Percentiles rank a stretch among this genome's conserved stretches.
phyloP scores from a whole-genome alignment of 2,113 vertebrate species.

The Grammomys dolichurus region DNA sequence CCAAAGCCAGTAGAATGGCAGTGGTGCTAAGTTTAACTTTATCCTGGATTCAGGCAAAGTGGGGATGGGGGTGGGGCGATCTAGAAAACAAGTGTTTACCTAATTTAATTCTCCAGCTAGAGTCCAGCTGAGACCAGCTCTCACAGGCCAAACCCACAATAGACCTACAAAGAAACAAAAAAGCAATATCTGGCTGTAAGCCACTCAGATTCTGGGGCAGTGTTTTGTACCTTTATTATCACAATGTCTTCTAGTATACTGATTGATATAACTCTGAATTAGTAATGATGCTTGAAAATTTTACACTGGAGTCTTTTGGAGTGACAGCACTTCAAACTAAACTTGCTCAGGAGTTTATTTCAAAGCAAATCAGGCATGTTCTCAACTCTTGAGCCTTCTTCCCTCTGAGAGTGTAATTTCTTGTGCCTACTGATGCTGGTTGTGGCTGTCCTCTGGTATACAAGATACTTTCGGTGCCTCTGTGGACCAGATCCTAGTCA shows the following conservation, averaged over 20 bases:
- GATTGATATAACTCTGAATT: not conserved
- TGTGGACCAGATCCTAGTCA: not conserved
- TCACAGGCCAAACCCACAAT: not conserved
- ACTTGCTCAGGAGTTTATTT: not conserved
- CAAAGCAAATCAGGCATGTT: not conserved
- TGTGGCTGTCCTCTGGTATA: not conserved
- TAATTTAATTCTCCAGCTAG: slow-evolving; percentile 1
- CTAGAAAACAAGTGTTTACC: not conserved
- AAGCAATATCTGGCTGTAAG: not conserved
- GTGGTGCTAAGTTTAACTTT: not conserved
- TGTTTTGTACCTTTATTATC: not conserved
- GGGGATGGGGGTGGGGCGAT: too few relatives aligned
- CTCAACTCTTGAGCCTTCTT: not conserved
- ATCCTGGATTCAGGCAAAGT: not conserved
- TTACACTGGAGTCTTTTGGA: not conserved
- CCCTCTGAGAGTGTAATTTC: not conserved
- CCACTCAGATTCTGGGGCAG: not conserved
- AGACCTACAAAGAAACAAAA: not conserved
- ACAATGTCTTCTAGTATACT: not conserved
- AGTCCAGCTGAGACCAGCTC: not conserved
- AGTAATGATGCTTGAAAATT: not conserved
- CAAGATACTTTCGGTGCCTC: not conserved
- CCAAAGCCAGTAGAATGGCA: not conserved
- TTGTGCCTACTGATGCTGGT: not conserved
- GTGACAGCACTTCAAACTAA: not conserved